Base-by-base conservation (phyloP, 2,888 invertebrate species). In the Embidobia sp. region DNA sequence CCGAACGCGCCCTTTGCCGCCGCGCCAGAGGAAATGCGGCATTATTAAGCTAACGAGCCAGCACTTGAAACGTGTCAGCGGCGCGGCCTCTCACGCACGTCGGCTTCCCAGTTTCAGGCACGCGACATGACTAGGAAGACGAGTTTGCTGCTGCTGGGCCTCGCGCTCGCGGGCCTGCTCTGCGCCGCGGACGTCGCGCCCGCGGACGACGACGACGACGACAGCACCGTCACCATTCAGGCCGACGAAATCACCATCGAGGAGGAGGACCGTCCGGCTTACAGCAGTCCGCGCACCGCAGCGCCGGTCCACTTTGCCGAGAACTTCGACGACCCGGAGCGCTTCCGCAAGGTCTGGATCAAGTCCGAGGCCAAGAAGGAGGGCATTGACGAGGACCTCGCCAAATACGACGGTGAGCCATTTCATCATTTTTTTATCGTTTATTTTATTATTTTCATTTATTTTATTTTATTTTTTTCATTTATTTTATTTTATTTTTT, bases 291-390 rank as follows among this genome's bases (percentile, higher is more conserved):
- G 0, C 90, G 91, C 77, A 90, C 94, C 7, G 83, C 87, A n/a
- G 92, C 92, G 75, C 90, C 92, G 0, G 92, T 91, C 19, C 94
- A 95, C 87, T 92, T 98, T 69, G 93, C 94, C 0, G 98, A 98
- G 84, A 94, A 96, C 87, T 98, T 98, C 90, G 97, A 98, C 89
- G 93, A 96, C 86, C 88, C 91, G 31, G 91, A 91, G 6, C 91
- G 91, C 10, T 96, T 97, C 82, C 93, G 93, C 48, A 94, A 94
- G 83, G 93, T 92, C 49, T 99, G 99, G 98, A 91, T 96, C 0
- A 92, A 93, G 80, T 98, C 98, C 0, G 93, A 95, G 86, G 97
- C 98, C 0, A 97, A 96, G 88, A 98, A 98, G 89, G 96, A 97
- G 80, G 94, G 93, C 53, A 93, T 91, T 0, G 96, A 97, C 81